Conservation (phyloP, 2,888 invertebrate genomes). For the Tachina fera region DNA sequence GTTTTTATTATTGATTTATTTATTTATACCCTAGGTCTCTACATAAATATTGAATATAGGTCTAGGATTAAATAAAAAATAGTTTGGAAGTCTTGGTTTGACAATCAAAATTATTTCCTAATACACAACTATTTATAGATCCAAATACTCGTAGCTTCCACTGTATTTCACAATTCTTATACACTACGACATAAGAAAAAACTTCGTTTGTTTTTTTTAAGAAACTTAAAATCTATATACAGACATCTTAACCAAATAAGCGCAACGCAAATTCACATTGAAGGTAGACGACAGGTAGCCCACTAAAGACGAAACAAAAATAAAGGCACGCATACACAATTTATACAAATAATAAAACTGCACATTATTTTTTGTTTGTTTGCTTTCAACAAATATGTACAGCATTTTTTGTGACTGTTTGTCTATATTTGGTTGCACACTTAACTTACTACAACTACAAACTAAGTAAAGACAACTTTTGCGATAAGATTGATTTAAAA, state of each 20-base stretch:
- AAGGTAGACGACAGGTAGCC: constrained; percentile 45
- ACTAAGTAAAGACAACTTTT: constrained; percentile 59
- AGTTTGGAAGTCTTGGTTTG: not conserved
- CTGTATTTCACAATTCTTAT: constrained; percentile 22
- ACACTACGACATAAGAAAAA: not conserved
- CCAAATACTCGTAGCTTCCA: constrained; percentile 24
- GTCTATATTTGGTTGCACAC: constrained; percentile 54
- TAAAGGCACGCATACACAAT: constrained; percentile 34
- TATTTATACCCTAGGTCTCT: too few relatives aligned
- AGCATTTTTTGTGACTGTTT: constrained; percentile 28
- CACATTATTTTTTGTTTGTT: constrained; percentile 12
- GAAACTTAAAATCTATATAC: constrained; percentile 48
- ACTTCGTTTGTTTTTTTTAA: not conserved
- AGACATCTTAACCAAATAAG: constrained; percentile 32
- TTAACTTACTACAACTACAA: constrained; percentile 26
- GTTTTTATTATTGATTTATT: too few relatives aligned
- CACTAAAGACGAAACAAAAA: constrained; percentile 25
- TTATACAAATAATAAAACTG: constrained; percentile 35
- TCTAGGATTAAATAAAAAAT: not conserved
- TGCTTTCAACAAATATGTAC: constrained; percentile 41
- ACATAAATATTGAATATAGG: too few relatives aligned
- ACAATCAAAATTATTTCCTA: not conserved
- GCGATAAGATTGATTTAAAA: constrained; percentile 50
- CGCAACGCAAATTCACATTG: constrained; percentile 17
- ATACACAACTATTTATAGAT: not conserved